Conservation (phyloP, 2,888 invertebrate genomes). For the Notocelia uddmanniana region DNA sequence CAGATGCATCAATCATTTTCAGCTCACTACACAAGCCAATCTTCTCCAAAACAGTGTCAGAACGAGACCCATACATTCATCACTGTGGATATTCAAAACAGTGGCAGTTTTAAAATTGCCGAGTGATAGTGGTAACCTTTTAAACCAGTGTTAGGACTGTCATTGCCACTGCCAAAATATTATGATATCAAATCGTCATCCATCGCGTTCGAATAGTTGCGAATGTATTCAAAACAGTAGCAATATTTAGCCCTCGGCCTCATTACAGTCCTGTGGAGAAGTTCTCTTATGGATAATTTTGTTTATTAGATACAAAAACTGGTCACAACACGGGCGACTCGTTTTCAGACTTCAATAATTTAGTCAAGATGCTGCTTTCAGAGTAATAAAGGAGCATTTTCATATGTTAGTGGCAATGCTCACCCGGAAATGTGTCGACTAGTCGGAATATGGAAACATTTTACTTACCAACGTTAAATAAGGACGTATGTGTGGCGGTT, state of each 20-base stretch:
- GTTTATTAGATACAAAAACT: too few species aligned
- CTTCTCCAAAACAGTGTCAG: conserved; percentile 14
- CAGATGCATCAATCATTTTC: conserved; percentile 13
- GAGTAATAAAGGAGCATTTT: neutral
- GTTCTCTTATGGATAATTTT: too few species aligned
- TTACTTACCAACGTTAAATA: neutral
- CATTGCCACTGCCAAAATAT: too few species aligned
- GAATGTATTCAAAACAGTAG: too few species aligned
- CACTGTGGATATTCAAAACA: neutral
- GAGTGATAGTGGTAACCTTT: too few species aligned
- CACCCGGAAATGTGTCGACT: neutral
- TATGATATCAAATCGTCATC: too few species aligned
- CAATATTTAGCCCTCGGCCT: too few species aligned
- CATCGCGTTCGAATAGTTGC: too few species aligned
- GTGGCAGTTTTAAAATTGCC: neutral
- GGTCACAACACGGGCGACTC: neutral
- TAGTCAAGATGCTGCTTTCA: conserved; percentile 7
- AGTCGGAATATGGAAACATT: conserved; percentile 1
- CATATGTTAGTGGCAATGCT: neutral
- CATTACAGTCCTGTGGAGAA: too few species aligned
- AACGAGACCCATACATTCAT: neutral
- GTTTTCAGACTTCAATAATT: conserved; percentile 13
- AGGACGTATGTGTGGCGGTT: neutral
- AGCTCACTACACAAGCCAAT: conserved; percentile 3
- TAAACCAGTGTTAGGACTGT: too few species aligned